These are phyloP conservation scores for Abscondita cerata DNA, from an alignment of 2,888 invertebrate species.

Conservation along the genomic window DNA sequence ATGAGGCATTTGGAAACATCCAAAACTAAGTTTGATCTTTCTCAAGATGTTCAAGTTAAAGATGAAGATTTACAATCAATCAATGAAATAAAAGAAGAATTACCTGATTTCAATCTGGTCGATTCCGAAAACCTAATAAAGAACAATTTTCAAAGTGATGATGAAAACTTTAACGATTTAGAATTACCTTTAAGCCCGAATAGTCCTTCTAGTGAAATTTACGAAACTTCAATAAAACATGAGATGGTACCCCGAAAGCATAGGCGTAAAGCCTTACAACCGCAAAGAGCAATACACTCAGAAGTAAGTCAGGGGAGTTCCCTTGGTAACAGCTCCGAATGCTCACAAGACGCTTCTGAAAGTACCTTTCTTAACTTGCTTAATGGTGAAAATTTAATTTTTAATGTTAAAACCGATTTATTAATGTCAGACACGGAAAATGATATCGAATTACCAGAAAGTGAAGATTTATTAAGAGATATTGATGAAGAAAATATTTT, in stretches of 20 bases:
- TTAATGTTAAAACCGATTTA: slow-evolving; percentile 30
- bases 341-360: slow-evolving; percentile 48
- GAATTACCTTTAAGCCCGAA: slow-evolving; percentile 36
- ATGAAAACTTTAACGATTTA: slow-evolving; percentile 32
- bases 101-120: slow-evolving; percentile 40
- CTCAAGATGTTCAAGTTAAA: slow-evolving; percentile 27
- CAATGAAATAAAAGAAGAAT: slow-evolving; percentile 45
- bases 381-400: slow-evolving; percentile 10
- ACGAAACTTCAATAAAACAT: slow-evolving; percentile 34
- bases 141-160: slow-evolving; percentile 36
- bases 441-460: slow-evolving; percentile 42
- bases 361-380: slow-evolving; percentile 24
- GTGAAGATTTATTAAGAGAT: slow-evolving; percentile 47
- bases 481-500: slow-evolving; percentile 54
- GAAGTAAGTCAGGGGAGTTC: slow-evolving; percentile 46
- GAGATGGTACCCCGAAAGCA: slow-evolving; percentile 44
- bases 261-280: slow-evolving; percentile 51
- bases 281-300: slow-evolving; percentile 51
- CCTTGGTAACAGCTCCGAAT: slow-evolving; percentile 47
- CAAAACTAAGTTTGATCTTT: not conserved
- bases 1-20: slow-evolving; percentile 38
- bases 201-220: slow-evolving; percentile 32
- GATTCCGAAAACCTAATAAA: slow-evolving; percentile 30
- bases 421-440: slow-evolving; percentile 39
- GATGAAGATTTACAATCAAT: slow-evolving; percentile 40